Conservation (phyloP, 64 coral and sea anemone species). For the Astreopora myriophthalma region DNA sequence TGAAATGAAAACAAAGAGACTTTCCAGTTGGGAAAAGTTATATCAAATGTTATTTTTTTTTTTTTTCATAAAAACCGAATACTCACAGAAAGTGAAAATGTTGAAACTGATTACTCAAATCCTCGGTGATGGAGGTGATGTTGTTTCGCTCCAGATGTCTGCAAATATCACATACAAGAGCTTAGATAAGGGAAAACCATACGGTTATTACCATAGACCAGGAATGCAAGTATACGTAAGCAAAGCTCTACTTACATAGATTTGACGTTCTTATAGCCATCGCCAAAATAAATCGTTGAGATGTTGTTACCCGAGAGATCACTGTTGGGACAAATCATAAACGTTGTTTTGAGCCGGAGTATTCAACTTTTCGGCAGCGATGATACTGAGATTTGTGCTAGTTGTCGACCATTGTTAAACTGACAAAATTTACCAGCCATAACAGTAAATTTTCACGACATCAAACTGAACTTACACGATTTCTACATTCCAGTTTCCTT, state of each 20-base stretch:
- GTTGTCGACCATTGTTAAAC: too few relatives aligned
- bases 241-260: not conserved
- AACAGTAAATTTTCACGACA: not conserved
- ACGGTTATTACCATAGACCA: not conserved
- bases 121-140: not conserved
- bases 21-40: too few relatives aligned
- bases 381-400: too few relatives aligned
- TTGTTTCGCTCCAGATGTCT: constrained; percentile 41
- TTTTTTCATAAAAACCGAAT: not conserved
- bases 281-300: constrained; percentile 1
- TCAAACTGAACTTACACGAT: not conserved
- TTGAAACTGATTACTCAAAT: not conserved
- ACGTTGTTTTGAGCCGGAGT: too few relatives aligned
- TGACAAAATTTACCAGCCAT: too few relatives aligned
- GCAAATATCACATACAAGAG: not conserved
- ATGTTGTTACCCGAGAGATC: constrained; percentile 29
- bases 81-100: constrained; percentile 8
- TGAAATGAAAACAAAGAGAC: too few relatives aligned
- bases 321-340: not conserved
- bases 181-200: not conserved
- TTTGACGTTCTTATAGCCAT: constrained; percentile 17
- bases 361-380: too few relatives aligned
- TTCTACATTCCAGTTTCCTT: not conserved
- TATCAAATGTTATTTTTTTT: too few relatives aligned
- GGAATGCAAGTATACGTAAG: too few relatives aligned